A percentile compares a stretch with the other conserved stretches of the same genome.
phyloP scores from a whole-genome alignment of 2,113 vertebrate species.

The Mola mola region DNA sequence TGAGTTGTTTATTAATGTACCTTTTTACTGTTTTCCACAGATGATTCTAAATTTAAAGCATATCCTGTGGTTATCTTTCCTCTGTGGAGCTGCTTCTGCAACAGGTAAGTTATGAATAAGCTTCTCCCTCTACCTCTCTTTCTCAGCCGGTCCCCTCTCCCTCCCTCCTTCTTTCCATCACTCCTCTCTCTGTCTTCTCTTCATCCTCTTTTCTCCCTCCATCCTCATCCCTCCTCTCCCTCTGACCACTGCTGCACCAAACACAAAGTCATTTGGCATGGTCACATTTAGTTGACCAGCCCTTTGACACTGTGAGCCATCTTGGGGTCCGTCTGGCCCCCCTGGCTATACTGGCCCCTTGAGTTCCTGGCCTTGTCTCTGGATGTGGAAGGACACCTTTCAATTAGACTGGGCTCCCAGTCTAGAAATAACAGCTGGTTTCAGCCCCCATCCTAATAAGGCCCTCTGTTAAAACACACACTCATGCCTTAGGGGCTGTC shows the following conservation, averaged over 20 bases:
- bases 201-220: neutral
- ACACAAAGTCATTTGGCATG: neutral
- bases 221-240: neutral
- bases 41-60: conserved; percentile 91
- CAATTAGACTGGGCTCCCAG: conserved; percentile 73
- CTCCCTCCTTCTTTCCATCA: neutral
- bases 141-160: neutral
- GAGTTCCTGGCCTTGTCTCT: conserved; percentile 28
- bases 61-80: conserved; percentile 90
- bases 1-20: conserved; percentile 11
- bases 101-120: conserved; percentile 67
- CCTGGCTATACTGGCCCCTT: conserved; percentile 8
- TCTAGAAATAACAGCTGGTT: conserved; percentile 78
- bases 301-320: neutral
- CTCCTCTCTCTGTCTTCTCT: too few species aligned
- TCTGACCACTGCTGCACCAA: too few species aligned
- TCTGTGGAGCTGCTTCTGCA: conserved; percentile 77
- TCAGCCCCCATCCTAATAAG: conserved; percentile 69
- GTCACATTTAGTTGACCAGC: conserved; percentile 5
- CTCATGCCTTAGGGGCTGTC: conserved; percentile 70
- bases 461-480: conserved; percentile 58
- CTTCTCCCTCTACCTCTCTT: neutral
- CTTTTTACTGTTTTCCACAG: conserved; percentile 59
- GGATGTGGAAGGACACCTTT: conserved; percentile 70
- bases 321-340: neutral